A percentile compares a stretch with the other conserved stretches of the same genome.
These are phyloP conservation scores for Drosophila longiperda DNA, from an alignment of 2,888 invertebrate genomes.

Conservation along the genomic window DNA sequence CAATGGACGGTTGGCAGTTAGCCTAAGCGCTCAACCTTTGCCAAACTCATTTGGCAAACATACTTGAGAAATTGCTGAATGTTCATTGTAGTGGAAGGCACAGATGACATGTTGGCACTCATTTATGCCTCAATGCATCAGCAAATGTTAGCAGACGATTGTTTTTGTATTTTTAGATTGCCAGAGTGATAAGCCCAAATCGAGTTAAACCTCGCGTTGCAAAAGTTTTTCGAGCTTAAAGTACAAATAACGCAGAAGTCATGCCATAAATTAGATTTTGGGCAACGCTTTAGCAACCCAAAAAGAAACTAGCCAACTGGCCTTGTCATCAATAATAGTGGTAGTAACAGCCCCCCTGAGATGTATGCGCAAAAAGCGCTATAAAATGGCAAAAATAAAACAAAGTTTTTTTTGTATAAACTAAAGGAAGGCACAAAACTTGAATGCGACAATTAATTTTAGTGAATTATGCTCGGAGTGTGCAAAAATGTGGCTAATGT, in stretches of 20 bases:
- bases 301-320: slow-evolving; percentile 20
- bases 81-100: slow-evolving; percentile 37
- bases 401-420: slow-evolving; percentile 5
- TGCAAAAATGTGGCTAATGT: slow-evolving; percentile 72
- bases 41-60: slow-evolving; percentile 53
- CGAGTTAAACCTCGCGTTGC: slow-evolving; percentile 31
- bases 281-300: neutral
- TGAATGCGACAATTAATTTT: slow-evolving; percentile 77
- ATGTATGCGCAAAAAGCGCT: slow-evolving; percentile 6
- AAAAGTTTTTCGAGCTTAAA: slow-evolving; percentile 1
- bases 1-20: slow-evolving; percentile 26
- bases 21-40: slow-evolving; percentile 35
- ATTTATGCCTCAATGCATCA: slow-evolving; percentile 23
- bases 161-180: slow-evolving; percentile 7
- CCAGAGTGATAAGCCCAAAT: slow-evolving; percentile 26
- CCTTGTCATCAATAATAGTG: slow-evolving; percentile 35
- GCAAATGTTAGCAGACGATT: slow-evolving; percentile 1
- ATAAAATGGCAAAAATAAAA: slow-evolving; percentile 5
- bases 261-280: slow-evolving; percentile 33
- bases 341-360: slow-evolving; percentile 24
- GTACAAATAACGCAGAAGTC: slow-evolving; percentile 9
- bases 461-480: slow-evolving; percentile 76
- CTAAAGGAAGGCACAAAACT: slow-evolving; percentile 40
- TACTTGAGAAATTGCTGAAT: slow-evolving; percentile 24
- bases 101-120: slow-evolving; percentile 37